Percentiles rank a stretch among this genome's conserved stretches.
Evolutionary conservation across 2,888 invertebrate genomes (phyloP).

Genomic region (Phyllotreta cruciferae): DNA sequence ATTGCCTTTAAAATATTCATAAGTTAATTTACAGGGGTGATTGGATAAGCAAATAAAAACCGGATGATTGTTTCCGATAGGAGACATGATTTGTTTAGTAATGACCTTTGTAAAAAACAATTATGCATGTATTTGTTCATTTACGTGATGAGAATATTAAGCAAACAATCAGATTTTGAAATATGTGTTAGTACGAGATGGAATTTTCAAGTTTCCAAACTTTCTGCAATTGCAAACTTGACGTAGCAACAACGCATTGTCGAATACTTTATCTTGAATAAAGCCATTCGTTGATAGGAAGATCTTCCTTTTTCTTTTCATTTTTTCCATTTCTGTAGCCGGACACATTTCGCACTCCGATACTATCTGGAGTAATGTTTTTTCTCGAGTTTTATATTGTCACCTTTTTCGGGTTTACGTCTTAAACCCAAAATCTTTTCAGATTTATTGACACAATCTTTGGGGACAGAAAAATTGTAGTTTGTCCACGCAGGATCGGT

Average conservation of each 20-base stretch:
- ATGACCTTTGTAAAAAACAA: too few species aligned
- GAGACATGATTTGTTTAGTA: not conserved
- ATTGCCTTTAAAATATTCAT: too few species aligned
- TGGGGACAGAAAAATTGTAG: constrained; percentile 34
- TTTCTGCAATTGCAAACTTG: too few species aligned
- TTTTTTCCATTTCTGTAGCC: constrained; percentile 26
- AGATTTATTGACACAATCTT: constrained; percentile 37
- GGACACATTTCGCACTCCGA: constrained; percentile 24
- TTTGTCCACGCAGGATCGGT: not conserved
- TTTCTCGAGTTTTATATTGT: constrained; percentile 32
- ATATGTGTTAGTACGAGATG: too few species aligned
- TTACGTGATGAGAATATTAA: too few species aligned
- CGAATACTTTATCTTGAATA: constrained; percentile 9
- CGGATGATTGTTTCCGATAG: constrained; percentile 1
- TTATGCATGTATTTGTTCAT: too few species aligned
- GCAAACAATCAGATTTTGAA: too few species aligned
- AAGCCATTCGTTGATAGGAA: constrained; percentile 13
- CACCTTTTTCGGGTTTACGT: constrained; percentile 30
- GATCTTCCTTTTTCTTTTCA: constrained; percentile 12
- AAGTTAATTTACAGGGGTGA: too few species aligned
- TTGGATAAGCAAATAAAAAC: too few species aligned
- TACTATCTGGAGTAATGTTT: constrained; percentile 34
- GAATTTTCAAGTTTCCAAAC: too few species aligned
- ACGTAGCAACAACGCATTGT: too few species aligned
- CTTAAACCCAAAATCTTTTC: constrained; percentile 32